Percentiles rank a stretch among this genome's conserved stretches.
These are phyloP conservation scores for Cyclura pinguis DNA, from an alignment of 2,797 vertebrate genomes.

Conservation along the genomic window DNA sequence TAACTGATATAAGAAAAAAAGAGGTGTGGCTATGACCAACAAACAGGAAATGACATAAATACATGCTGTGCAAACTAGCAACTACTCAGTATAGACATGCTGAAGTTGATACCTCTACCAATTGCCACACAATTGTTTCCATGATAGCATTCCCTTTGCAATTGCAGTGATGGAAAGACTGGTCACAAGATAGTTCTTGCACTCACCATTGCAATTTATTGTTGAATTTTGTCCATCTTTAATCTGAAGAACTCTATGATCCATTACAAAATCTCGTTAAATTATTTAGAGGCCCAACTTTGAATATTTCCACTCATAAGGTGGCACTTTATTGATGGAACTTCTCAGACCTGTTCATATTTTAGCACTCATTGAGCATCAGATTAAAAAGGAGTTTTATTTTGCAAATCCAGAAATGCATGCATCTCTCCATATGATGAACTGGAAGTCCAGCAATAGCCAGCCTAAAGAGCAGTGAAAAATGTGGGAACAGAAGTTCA, in stretches of 20 bases:
- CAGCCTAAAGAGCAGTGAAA: no score
- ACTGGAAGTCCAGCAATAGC: no score
- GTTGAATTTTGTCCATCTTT: background rate
- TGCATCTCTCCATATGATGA: no score
- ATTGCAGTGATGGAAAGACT: no score
- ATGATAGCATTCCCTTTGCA: background rate
- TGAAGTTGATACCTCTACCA: background rate
- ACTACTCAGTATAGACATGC: no score
- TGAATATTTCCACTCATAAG: background rate
- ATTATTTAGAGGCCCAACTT: background rate
- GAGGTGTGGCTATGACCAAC: no score
- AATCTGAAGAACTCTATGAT: background rate
- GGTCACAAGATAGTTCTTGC: no score
- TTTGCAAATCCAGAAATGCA: no score
- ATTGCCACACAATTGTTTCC: background rate
- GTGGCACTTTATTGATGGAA: background rate
- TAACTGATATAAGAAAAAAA: no score
- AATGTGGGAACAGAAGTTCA: no score
- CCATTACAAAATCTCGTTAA: background rate
- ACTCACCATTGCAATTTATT: background rate
- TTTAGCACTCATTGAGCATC: background rate
- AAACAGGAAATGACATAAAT: no score
- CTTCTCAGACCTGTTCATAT: background rate
- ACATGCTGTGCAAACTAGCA: no score
- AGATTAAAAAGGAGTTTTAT: background rate